Conservation (phyloP, 1,140 invertebrate genomes). For the Matsumurasca onukii region DNA sequence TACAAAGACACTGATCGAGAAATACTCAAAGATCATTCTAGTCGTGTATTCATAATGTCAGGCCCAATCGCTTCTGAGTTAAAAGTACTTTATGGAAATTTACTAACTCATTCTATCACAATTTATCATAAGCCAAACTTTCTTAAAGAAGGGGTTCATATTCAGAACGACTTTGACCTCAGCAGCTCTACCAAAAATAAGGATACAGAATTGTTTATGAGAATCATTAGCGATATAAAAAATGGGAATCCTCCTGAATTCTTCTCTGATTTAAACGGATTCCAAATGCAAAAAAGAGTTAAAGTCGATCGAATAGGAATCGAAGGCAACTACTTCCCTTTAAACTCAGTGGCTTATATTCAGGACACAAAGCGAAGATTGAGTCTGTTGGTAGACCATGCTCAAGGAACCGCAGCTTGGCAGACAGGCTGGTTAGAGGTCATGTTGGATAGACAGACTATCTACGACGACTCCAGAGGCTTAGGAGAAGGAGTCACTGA, state of each 20-base stretch:
- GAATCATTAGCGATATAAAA: conserved; percentile 81
- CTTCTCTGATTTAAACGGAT: conserved; percentile 94
- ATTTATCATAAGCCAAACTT: conserved; percentile 70
- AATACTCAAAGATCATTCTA: conserved; percentile 66
- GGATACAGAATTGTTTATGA: conserved; percentile 91
- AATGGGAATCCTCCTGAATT: conserved; percentile 80
- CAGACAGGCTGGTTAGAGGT: conserved; percentile 82
- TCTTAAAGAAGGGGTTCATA: conserved; percentile 68
- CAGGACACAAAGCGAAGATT: conserved; percentile 72
- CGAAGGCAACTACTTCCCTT: conserved; percentile 88
- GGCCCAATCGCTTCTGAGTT: conserved; percentile 80
- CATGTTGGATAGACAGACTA: conserved; percentile 81
- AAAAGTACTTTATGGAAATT: conserved; percentile 74
- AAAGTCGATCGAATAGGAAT: conserved; percentile 74
- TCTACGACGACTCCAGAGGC: conserved; percentile 84
- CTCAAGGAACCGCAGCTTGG: conserved; percentile 78
- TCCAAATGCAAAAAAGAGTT: conserved; percentile 82
- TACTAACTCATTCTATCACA: conserved; percentile 73
- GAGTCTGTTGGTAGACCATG: conserved; percentile 78
- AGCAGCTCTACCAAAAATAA: conserved; percentile 79
- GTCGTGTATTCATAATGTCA: conserved; percentile 75
- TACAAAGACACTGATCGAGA: conserved; percentile 68
- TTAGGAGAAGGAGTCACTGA: conserved; percentile 91
- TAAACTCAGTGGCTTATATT: conserved; percentile 79
- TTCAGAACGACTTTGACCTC: conserved; percentile 81